Conservation (phyloP, 2,888 invertebrate genomes). For the Atethmia centrago region DNA sequence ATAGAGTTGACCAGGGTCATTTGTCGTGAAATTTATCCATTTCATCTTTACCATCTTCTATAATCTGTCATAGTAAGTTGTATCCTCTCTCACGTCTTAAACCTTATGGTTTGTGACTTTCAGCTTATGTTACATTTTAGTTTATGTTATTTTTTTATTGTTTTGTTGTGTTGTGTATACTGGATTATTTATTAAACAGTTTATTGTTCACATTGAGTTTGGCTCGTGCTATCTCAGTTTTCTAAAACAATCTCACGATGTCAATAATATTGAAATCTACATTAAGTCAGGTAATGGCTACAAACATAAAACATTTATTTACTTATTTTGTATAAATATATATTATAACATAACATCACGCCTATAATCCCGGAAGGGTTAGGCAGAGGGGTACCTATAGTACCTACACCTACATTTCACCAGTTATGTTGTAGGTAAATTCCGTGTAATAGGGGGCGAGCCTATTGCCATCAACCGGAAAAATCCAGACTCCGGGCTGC, state of each 20-base stretch:
- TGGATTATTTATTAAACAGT: conserved; percentile 5
- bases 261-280: conserved; percentile 32
- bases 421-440: no score
- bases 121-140: neutral
- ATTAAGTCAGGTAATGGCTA: no score
- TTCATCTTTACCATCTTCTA: neutral
- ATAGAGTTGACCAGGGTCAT: neutral
- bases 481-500: no score
- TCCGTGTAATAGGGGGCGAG: no score
- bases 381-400: no score
- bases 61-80: neutral
- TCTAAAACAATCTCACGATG: conserved; percentile 15
- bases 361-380: no score
- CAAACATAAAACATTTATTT: no score
- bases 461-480: no score
- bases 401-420: no score
- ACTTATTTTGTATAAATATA: no score
- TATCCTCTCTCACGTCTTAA: neutral
- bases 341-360: no score
- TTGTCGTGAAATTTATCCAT: neutral
- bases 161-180: neutral
- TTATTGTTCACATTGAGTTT: neutral
- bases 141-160: no score
- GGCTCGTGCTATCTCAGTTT: neutral
- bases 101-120: neutral